Percentiles rank a stretch among this genome's conserved stretches.
phyloP scores from a whole-genome alignment of 2,888 invertebrate genomes.

The Drosophila mimica region DNA sequence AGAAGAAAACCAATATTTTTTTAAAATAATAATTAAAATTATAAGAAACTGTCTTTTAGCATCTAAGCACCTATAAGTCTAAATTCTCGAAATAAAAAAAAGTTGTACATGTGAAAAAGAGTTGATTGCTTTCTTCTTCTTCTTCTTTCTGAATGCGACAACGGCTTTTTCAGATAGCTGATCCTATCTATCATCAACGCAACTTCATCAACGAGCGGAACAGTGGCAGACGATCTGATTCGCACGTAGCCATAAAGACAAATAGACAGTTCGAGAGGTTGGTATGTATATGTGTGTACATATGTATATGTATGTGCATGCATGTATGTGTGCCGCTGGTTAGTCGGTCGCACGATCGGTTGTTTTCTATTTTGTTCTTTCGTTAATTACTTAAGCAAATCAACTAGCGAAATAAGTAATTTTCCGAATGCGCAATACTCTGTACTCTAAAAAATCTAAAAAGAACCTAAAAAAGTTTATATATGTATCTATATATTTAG shows the following conservation, averaged over 20 bases:
- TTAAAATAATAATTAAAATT: not conserved
- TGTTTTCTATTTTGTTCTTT: not conserved
- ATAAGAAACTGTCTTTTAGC: not conserved
- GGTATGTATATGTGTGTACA: not conserved
- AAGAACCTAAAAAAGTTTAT: not conserved
- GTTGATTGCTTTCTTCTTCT: not conserved
- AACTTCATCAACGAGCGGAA: constrained; percentile 3
- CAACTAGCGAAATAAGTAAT: not conserved
- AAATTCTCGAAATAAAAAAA: not conserved
- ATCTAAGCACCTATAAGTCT: not conserved
- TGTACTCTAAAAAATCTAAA: too few relatives aligned
- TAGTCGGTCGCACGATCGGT: not conserved
- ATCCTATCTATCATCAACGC: not conserved
- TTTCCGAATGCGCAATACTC: not conserved
- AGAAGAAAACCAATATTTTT: not conserved
- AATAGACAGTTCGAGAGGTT: not conserved
- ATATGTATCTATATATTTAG: not conserved
- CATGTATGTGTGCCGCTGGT: not conserved
- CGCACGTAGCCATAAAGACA: constrained; percentile 11
- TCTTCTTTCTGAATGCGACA: too few relatives aligned
- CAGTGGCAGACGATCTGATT: constrained; percentile 4
- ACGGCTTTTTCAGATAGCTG: not conserved
- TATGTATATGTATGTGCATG: not conserved
- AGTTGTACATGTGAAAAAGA: not conserved
- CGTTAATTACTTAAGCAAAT: not conserved